These are phyloP conservation scores for Lagodon rhomboides DNA, from an alignment of 2,797 vertebrate genomes.

Conservation along the genomic window DNA sequence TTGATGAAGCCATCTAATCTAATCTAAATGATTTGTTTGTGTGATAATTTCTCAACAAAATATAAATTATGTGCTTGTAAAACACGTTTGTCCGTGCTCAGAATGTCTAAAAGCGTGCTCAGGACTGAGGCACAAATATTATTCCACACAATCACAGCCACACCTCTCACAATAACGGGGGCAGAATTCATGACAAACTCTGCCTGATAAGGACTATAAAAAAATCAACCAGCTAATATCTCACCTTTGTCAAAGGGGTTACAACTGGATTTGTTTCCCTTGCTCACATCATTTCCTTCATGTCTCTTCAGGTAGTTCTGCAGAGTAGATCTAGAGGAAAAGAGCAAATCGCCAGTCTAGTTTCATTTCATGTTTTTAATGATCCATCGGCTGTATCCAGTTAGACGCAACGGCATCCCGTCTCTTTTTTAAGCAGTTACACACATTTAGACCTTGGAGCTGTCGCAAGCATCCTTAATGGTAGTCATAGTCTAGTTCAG, in stretches of 20 bases:
- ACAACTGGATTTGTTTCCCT: constrained; percentile 40
- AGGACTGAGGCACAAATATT: neutral
- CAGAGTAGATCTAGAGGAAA: constrained; percentile 88
- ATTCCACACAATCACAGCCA: neutral
- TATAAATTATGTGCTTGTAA: neutral
- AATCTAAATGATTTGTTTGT: too few species aligned
- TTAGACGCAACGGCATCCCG: neutral
- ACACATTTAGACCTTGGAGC: neutral
- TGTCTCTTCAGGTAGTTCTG: constrained; percentile 94
- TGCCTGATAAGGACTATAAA: neutral
- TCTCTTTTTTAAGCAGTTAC: neutral
- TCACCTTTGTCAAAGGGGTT: constrained; percentile 93
- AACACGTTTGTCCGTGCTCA: neutral
- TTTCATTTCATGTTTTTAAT: neutral
- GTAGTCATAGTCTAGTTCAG: neutral
- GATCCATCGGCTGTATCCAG: neutral
- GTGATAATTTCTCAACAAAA: too few species aligned
- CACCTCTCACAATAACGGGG: neutral
- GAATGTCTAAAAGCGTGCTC: neutral
- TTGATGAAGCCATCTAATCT: too few species aligned
- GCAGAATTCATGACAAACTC: neutral
- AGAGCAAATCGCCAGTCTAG: neutral
- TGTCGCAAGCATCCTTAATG: neutral
- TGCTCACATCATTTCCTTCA: constrained; percentile 77
- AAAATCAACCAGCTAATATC: constrained; percentile 20